Percentiles rank a stretch among this genome's conserved stretches.
phyloP scores from a whole-genome alignment of 2,113 vertebrate genomes.

The Marmota monax region DNA sequence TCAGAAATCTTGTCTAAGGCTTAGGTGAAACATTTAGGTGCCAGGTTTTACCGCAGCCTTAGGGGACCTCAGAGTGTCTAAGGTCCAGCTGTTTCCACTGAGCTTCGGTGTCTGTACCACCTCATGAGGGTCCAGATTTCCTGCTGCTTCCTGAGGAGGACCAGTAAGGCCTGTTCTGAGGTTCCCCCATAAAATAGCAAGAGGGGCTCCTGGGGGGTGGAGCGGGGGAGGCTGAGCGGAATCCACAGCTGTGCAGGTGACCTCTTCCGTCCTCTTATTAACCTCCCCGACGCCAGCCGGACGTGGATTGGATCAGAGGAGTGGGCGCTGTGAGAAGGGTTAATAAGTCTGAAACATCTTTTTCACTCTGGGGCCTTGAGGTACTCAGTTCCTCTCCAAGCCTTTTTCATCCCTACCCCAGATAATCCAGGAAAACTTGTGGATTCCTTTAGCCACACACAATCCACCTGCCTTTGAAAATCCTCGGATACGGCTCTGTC shows the following conservation, averaged over 20 bases:
- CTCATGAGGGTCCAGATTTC: not conserved
- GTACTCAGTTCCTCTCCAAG: not conserved
- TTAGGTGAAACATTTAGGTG: not conserved
- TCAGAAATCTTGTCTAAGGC: not conserved
- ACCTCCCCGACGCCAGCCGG: not conserved
- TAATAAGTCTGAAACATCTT: not conserved
- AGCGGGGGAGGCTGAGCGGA: too few species aligned
- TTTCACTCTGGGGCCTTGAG: not conserved
- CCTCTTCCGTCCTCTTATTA: not conserved
- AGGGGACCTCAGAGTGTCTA: rapidly evolving
- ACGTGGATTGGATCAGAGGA: not conserved
- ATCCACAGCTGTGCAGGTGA: rapidly evolving
- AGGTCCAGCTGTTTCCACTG: not conserved
- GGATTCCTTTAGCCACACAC: not conserved
- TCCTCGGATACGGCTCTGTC: not conserved
- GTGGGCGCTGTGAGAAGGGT: not conserved
- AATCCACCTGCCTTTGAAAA: not conserved
- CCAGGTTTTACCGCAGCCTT: not conserved
- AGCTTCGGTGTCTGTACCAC: not conserved
- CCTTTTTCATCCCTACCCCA: not conserved
- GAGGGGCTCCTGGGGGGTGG: not conserved
- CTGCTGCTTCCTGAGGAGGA: rapidly evolving
- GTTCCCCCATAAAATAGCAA: not conserved
- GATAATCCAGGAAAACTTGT: not conserved
- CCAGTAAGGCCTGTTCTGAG: not conserved